Base-by-base conservation (phyloP, 2,888 invertebrate genomes). In the Myathropa florea region DNA sequence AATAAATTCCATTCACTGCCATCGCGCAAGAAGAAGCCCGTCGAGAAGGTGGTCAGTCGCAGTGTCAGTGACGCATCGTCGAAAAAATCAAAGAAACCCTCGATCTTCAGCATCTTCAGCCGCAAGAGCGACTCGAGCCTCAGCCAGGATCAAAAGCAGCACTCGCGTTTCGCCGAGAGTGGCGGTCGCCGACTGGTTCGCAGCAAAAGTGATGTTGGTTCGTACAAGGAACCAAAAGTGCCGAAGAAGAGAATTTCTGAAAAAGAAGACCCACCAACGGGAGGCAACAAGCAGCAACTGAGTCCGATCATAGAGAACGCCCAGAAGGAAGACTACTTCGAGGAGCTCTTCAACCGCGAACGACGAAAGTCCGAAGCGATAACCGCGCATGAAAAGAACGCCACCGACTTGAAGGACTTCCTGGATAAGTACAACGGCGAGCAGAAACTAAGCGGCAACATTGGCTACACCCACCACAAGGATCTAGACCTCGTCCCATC, bases 271-370 rank as follows among this genome's bases (percentile, higher is more conserved):
- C 92, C 93, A 24, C 21, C 18, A 7, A 24, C 23, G 10, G 79
- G 67, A 0, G 67, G 57, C 14, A 71, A 60, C 6, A 87, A 88
- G 46, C 94, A 94, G 76, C 96, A 96, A 90, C 91, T 97, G 23
- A 96, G 96, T 9, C 97, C 97, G 0, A 97, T 97, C 68, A 96
- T 96, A 88, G 97, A 97, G 92, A 95, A 95, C 86, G 94, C 95
- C 12, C 96, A 95, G 18, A 94, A 95, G 88, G 96, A 96, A 89
- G 96, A 96, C 90, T 96, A 95, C 89, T 95, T 95, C 88, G 94
- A 89, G 21, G 89, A 90, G 64, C 89, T 90, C 12, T 90, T 89
- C 30, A 89, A 88, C 72, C 89, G 89, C 2, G 92, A 92, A 83
- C 89, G 92, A 21, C 92, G 92, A 68, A 92, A 92, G 73, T 92